These are phyloP conservation scores for Cepphus grylle DNA, from an alignment of 2,113 vertebrate genomes.

Conservation along the genomic window DNA sequence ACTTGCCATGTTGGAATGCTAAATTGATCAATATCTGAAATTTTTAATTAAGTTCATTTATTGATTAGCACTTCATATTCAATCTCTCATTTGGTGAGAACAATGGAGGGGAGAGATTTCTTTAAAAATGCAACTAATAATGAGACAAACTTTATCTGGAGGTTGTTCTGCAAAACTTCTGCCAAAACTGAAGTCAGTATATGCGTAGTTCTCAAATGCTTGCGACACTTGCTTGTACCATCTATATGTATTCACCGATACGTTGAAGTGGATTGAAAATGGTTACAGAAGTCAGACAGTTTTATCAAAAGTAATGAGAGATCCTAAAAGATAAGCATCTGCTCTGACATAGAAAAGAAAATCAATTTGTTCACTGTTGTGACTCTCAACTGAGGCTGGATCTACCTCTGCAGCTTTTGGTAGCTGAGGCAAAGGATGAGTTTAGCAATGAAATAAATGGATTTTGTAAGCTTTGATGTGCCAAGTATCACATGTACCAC, in stretches of 20 bases:
- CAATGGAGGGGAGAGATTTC: not conserved
- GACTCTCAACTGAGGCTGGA: not conserved
- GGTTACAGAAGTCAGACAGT: not conserved
- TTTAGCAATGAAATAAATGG: not conserved
- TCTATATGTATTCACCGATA: fast-evolving
- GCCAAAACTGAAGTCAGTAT: not conserved
- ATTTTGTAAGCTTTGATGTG: not conserved
- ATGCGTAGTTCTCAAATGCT: not conserved
- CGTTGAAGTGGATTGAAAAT: not conserved
- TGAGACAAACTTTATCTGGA: not conserved
- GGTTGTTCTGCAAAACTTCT: not conserved
- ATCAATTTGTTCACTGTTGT: not conserved
- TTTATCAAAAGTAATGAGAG: not conserved
- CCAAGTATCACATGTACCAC: fast-evolving
- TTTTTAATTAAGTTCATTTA: not conserved
- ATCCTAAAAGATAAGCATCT: not conserved
- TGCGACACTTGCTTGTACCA: not conserved
- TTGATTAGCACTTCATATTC: not conserved
- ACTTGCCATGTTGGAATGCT: not conserved
- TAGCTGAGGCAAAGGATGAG: not conserved
- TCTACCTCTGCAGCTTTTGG: not conserved
- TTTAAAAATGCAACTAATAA: not conserved
- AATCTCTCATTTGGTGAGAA: not conserved
- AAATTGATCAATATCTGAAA: not conserved
- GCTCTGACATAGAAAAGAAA: not conserved